A percentile compares a stretch with the other conserved stretches of the same genome.
Conservation (phyloP, 2,113 vertebrate species). For the Aix galericulata region DNA sequence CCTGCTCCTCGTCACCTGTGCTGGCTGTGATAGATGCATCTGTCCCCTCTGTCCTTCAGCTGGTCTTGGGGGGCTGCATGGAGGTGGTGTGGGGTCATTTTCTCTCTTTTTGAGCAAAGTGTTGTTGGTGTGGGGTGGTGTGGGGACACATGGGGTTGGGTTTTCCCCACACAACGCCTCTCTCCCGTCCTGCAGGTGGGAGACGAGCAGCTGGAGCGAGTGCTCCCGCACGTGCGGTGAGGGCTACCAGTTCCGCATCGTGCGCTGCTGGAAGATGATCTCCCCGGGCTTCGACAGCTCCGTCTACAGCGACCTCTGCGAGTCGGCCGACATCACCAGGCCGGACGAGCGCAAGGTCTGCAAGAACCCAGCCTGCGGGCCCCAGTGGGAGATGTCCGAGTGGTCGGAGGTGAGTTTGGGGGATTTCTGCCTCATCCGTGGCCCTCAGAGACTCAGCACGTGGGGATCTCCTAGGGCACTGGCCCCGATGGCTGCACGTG, state of each 20-base stretch:
- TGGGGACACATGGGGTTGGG: no score
- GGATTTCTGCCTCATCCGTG: rapidly evolving
- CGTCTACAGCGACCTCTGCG: constrained; percentile 94
- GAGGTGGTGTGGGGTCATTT: no score
- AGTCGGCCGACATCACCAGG: constrained; percentile 87
- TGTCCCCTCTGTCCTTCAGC: not conserved
- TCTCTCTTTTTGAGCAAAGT: no score
- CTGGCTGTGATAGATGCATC: not conserved
- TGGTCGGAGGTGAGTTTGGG: constrained; percentile 88
- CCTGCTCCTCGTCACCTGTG: not conserved
- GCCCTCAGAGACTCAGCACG: not conserved
- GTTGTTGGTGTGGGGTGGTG: no score
- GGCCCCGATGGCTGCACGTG: rapidly evolving
- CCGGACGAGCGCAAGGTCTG: constrained; percentile 90
- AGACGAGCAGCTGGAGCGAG: constrained; percentile 98
- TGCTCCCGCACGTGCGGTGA: constrained; percentile 96
- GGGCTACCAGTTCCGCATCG: constrained; percentile 92
- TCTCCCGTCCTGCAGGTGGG: constrained; percentile 82
- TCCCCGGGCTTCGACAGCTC: constrained; percentile 96
- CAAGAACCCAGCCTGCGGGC: constrained; percentile 92
- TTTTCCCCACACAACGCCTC: not conserved
- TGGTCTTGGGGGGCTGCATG: not conserved
- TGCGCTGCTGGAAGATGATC: constrained; percentile 99
- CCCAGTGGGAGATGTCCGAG: constrained; percentile 98
- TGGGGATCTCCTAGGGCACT: rapidly evolving